phyloP scores from a whole-genome alignment of 2,113 vertebrate species.

The Cepphus grylle region DNA sequence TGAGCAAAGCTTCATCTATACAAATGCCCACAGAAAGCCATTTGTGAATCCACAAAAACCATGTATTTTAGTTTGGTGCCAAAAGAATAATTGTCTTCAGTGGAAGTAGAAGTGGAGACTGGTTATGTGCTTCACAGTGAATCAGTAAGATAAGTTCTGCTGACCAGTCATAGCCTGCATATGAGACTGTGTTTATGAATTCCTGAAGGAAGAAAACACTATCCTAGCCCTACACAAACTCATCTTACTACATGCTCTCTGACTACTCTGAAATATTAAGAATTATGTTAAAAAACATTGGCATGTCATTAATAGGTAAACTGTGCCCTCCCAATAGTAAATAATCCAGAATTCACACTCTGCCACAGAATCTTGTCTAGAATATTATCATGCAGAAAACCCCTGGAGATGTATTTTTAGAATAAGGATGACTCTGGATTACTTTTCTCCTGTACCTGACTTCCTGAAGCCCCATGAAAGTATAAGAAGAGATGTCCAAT shows the following conservation, averaged over 20 bases:
- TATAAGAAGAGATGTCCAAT: not conserved
- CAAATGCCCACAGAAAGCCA: not conserved
- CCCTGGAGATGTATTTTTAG: not conserved
- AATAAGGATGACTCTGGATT: not conserved
- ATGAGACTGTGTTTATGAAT: not conserved
- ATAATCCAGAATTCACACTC: not conserved
- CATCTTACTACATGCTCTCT: not conserved
- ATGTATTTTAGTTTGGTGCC: not conserved
- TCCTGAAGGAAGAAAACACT: not conserved
- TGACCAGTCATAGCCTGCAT: not conserved
- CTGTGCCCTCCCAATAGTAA: not conserved
- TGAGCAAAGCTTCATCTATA: not conserved
- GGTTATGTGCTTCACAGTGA: not conserved
- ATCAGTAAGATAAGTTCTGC: not conserved
- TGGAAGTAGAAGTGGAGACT: not conserved
- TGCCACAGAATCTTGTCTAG: not conserved
- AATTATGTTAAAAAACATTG: not conserved
- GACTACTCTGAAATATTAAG: not conserved
- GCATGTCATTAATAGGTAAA: not conserved
- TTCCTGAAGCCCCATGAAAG: not conserved
- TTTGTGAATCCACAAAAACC: not conserved
- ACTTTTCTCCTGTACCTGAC: not conserved
- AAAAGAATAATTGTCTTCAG: not conserved
- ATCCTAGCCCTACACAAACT: not conserved
- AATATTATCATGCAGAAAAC: not conserved